Conservation (phyloP, 2,888 invertebrate species). For the Anticlea derivata region DNA sequence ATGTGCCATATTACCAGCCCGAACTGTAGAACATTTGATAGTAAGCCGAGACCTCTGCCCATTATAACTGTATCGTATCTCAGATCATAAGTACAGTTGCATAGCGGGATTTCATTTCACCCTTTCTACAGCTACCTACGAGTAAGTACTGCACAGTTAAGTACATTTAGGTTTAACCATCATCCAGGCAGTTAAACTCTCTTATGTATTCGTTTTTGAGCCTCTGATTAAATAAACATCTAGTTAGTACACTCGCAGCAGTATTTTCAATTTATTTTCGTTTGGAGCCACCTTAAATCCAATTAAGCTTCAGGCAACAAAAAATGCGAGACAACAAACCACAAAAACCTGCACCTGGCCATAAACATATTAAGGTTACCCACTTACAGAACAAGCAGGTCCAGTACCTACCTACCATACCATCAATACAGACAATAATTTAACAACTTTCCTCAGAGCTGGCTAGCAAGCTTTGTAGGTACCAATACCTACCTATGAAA, state of each 20-base stretch:
- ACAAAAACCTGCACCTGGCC: conserved; percentile 10
- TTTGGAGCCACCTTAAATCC: conserved; percentile 1
- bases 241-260: not conserved
- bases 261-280: not conserved
- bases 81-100: conserved; percentile 14
- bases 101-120: conserved; percentile 14
- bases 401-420: too few relatives aligned
- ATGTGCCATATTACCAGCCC: not conserved
- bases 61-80: conserved; percentile 14
- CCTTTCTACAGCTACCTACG: conserved; percentile 4
- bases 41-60: conserved; percentile 3
- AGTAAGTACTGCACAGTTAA: too few relatives aligned
- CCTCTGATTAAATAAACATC: not conserved
- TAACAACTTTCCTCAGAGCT: too few relatives aligned
- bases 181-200: too few relatives aligned
- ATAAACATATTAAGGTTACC: conserved; percentile 10
- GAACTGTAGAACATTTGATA: conserved; percentile 5
- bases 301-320: conserved; percentile 2
- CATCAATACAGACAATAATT: too few relatives aligned
- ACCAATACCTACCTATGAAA: too few relatives aligned
- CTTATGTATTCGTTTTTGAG: not conserved
- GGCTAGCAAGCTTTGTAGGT: too few relatives aligned
- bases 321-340: conserved; percentile 1
- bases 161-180: too few relatives aligned
- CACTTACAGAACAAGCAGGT: conserved; percentile 1